Base-by-base conservation (phyloP, 2,888 invertebrate species). In the Synergus japonicus region DNA sequence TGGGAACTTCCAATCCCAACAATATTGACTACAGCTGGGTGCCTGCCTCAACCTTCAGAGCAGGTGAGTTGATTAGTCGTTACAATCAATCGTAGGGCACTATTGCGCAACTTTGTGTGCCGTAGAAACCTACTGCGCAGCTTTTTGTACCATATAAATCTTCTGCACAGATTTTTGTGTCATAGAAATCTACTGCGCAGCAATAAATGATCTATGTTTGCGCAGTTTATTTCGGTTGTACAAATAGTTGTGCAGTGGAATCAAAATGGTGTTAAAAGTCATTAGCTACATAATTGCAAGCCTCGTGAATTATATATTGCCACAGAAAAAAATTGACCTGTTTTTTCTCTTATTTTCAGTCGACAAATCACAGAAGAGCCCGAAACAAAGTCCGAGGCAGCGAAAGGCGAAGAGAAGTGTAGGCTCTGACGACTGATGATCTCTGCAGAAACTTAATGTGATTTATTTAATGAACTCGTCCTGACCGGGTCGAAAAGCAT, bases 1-100 rank as follows among this genome's bases (percentile, higher is more conserved):
- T 97, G 87, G 99, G 99, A 83, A 99, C 99, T 0, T 95, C 95
- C 82, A 97, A 96, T 89, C 96, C 96, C 81, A 95, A 96, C 88
- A 97, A 98, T 92, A 98, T 99, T 4, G 99, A 99, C 93, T 99
- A 97, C 90, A 99, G 99, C 88, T 99, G 99, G 99, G 94, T 99
- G 90, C 99, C 99, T 63, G 96, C 96, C 90, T 97, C 98, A 92
- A 96, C 97, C 83, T 94, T 97, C 77, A 95, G 95, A 91, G 93
- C 97, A 86, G 97, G 97, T 97, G 94, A 95, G 97, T 94, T 76
- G 81, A 84, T 29, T 64, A 0, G 5, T 3, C 29, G 3, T 29
- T 29, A 29, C 2, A 29, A 29, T 29, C 3, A 29, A 29, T n/a
- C 5, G 7, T 29, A 22, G 7, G 44, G 3, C 44, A 78, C 65